Conservation (phyloP, 2,797 vertebrate genomes). For the Orestias chungarensis region DNA sequence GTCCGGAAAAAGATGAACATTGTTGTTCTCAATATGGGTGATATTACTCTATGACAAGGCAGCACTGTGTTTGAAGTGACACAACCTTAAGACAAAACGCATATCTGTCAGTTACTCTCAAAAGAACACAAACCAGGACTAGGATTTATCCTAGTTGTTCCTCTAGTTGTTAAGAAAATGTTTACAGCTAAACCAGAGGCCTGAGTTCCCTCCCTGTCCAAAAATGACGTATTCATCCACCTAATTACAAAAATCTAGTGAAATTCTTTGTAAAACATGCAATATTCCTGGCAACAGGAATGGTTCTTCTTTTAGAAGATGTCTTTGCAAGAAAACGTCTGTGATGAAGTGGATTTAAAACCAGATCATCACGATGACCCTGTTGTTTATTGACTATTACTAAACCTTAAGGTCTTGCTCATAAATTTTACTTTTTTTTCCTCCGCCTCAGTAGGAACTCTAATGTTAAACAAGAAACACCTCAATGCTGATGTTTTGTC, state of each 20-base stretch:
- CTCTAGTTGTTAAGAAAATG: neutral
- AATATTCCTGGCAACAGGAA: slow-evolving; percentile 31
- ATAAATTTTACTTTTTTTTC: slow-evolving; percentile 7
- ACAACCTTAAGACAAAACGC: neutral
- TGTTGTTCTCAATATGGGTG: neutral
- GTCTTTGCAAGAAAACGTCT: slow-evolving; percentile 11
- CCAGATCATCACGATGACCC: slow-evolving; percentile 1
- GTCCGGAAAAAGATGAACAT: neutral
- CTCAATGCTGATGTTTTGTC: slow-evolving; percentile 76
- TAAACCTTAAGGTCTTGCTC: neutral
- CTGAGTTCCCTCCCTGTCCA: neutral
- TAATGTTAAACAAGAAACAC: slow-evolving; percentile 80
- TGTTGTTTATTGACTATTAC: neutral
- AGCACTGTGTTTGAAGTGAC: neutral
- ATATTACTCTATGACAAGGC: neutral
- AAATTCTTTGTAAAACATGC: slow-evolving; percentile 31
- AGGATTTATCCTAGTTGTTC: neutral
- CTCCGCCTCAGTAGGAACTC: slow-evolving; percentile 21
- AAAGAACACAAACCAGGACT: neutral
- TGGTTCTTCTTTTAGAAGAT: slow-evolving; percentile 7
- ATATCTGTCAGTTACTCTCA: neutral
- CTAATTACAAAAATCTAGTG: slow-evolving; percentile 3
- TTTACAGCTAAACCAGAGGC: neutral
- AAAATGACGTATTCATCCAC: neutral
- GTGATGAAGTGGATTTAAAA: slow-evolving; percentile 19